Percentiles rank a stretch among this genome's conserved stretches.
Conservation (phyloP, 2,888 invertebrate genomes). For the Odontothrips loti region DNA sequence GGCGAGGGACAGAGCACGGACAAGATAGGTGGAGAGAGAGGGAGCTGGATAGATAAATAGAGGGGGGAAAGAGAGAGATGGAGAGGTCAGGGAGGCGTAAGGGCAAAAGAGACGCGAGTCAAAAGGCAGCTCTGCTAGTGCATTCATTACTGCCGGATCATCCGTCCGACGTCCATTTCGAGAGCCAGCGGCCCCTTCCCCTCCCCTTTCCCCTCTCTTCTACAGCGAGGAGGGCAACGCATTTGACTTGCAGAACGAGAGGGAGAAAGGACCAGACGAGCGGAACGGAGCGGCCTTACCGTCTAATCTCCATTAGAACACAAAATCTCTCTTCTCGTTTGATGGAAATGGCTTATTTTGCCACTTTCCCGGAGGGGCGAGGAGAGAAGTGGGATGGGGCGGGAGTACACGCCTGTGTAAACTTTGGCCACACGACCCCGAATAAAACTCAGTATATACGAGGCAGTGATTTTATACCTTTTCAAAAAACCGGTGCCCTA, state of each 20-base stretch:
- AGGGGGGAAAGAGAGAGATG: background rate
- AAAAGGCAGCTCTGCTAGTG: background rate
- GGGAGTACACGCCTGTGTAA: too few species aligned
- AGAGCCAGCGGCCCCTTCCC: background rate
- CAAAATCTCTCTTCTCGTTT: background rate
- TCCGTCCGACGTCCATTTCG: background rate
- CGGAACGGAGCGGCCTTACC: background rate
- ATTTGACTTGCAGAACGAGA: slow-evolving; percentile 11
- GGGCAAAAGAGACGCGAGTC: background rate
- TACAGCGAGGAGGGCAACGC: background rate
- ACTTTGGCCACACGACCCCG: too few species aligned
- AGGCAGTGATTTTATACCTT: too few species aligned
- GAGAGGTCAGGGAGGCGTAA: background rate
- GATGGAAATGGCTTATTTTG: too few species aligned
- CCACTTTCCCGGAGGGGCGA: too few species aligned
- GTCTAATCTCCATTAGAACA: background rate
- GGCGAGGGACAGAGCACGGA: too few species aligned
- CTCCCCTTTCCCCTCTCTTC: background rate
- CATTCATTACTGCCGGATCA: background rate
- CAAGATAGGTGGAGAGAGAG: too few species aligned
- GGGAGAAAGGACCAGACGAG: background rate
- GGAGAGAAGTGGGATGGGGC: too few species aligned
- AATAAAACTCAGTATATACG: too few species aligned
- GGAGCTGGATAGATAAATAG: background rate
- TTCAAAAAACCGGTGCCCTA: too few species aligned